Evolutionary conservation across 2,113 vertebrate genomes (phyloP), one percentile per base, ranked within the genome.

Genomic region (Burhinus bistriatus): DNA sequence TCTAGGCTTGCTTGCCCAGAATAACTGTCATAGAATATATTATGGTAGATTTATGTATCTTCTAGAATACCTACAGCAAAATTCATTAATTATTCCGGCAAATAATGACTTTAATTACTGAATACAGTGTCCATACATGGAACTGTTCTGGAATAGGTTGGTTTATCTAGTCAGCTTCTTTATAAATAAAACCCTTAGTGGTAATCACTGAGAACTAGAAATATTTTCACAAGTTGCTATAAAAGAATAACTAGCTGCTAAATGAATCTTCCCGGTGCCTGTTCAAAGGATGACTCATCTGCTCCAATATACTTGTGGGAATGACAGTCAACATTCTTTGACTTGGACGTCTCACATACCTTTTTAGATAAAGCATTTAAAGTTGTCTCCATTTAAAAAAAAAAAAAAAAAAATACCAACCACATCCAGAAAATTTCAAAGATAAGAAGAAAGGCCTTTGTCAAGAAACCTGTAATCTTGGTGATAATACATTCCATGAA

Each of bases 241-340:
- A 91, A 92, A 95, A 89, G 89, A 96, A 76, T 89, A 85, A 85
- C 76, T 94, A 27, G 66, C 77, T 94, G 64, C 84, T 97, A 93
- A 96, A 96, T 66, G 72, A 86, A 65, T 95, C 83, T 94, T 83
- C 65, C 51, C 65, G 90, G 85, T 95, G 79, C 65, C 76, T 90
- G 90, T 90, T 95, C 84, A 65, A 92, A 87, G 80, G 82, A 92
- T 96, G 92, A 95, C 34, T 94, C 94, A 95, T 93, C 73, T 92
- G 86, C 90, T 95, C 73, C 77, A 69, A 44, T 32, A 54, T 75
- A 57, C 40, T 38, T 87, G 57, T 89, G 84, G 89, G 73, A 91
- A 91, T 75, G 81, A 78, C 89, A 79, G 75, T 49, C 89, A 76
- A 44, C 58, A 40, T 87, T 79, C 81, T 36, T 83, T 77, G 69